phyloP scores from a whole-genome alignment of 2,797 vertebrate genomes.

The Lepus oiostolus region DNA sequence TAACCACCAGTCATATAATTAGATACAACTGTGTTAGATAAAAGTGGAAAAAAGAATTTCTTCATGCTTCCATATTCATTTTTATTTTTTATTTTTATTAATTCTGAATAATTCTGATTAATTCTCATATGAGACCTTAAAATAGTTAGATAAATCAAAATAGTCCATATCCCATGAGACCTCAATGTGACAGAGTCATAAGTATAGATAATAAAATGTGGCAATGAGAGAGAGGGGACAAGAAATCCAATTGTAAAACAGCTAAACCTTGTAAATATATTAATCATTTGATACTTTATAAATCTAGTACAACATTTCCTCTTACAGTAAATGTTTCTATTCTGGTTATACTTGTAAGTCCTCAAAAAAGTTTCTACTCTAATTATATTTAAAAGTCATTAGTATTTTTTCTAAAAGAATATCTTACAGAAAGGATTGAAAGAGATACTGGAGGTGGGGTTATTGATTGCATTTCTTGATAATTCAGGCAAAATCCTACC shows the following conservation, averaged over 20 bases:
- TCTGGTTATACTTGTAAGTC: not conserved
- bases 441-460: not conserved
- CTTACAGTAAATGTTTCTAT: not conserved
- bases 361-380: not conserved
- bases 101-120: not conserved
- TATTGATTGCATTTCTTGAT: conserved; percentile 4
- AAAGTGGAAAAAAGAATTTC: conserved; percentile 14
- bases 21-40: not conserved
- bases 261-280: not conserved
- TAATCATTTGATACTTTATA: conserved; percentile 19
- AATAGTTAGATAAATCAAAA: conserved; percentile 57
- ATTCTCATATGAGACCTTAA: not conserved
- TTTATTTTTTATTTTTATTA: no score
- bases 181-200: not conserved
- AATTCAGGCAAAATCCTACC: not conserved
- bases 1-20: not conserved
- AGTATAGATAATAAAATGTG: not conserved
- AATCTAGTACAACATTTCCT: not conserved
- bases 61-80: not conserved
- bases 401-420: conserved; percentile 54
- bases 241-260: not conserved
- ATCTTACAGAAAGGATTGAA: conserved; percentile 34
- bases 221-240: not conserved
- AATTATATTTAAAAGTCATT: not conserved
- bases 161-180: conserved; percentile 43